These are phyloP conservation scores for Ianthella basta DNA, from an alignment of 37 sponge, comb jelly and placozoan genomes.

Conservation along the genomic window DNA sequence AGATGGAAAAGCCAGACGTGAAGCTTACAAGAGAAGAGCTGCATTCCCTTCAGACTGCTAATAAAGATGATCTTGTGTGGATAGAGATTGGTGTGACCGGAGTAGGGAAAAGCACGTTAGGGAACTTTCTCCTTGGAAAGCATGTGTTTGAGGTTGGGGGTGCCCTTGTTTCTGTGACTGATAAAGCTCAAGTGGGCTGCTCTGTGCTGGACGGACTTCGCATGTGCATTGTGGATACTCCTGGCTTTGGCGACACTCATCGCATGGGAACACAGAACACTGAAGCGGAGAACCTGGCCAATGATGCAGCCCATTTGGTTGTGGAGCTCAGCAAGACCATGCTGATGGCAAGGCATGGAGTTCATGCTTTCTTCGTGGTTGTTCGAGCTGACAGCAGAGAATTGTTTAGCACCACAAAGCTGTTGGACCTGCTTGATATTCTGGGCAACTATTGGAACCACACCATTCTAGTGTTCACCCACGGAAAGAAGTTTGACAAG, in stretches of 20 bases:
- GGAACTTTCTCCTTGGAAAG: conserved; percentile 9
- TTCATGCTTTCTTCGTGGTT: background rate
- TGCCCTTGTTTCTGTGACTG: background rate
- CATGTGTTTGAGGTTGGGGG: background rate
- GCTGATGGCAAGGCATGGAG: background rate
- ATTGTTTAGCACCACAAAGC: background rate
- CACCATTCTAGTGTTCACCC: conserved; percentile 6
- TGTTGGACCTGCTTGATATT: conserved; percentile 6
- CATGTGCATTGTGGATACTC: conserved; percentile 12
- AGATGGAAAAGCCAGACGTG: too few relatives aligned
- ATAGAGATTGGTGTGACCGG: background rate
- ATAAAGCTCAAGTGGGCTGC: background rate
- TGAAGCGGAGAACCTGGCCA: conserved; percentile 16
- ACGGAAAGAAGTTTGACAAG: background rate
- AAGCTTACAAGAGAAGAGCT: too few relatives aligned
- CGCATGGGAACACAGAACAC: background rate
- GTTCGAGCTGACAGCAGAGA: background rate
- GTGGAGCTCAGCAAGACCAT: conserved; percentile 26
- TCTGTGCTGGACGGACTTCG: background rate
- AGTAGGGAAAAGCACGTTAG: background rate
- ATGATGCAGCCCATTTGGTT: background rate
- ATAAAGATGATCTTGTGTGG: background rate
- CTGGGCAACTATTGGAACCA: conserved; percentile 27
- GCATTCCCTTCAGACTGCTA: too few relatives aligned
- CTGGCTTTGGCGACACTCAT: conserved; percentile 21